Conservation (phyloP, 2,113 vertebrate species). For the Urocolius indicus region DNA sequence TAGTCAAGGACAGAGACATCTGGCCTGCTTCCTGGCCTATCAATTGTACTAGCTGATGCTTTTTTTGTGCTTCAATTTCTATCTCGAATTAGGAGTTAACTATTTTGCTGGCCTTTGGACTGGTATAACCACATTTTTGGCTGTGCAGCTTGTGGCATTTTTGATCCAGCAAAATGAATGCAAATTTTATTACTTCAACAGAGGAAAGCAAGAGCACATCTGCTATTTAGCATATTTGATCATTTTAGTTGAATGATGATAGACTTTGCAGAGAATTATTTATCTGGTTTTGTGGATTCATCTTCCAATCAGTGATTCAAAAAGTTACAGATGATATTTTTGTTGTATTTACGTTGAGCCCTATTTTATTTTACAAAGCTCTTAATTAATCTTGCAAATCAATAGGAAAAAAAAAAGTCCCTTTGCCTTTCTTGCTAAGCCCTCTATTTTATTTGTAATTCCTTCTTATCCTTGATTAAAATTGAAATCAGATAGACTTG, state of each 20-base stretch:
- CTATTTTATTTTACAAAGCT: background rate
- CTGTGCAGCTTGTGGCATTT: slow-evolving; percentile 1
- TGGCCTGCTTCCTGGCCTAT: background rate
- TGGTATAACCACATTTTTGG: background rate
- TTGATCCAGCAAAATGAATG: slow-evolving; percentile 40
- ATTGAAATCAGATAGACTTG: background rate
- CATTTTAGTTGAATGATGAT: slow-evolving; percentile 57
- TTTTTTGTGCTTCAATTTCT: background rate
- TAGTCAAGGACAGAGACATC: background rate
- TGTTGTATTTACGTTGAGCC: background rate
- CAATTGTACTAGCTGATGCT: background rate
- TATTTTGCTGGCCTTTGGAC: background rate
- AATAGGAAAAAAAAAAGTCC: background rate
- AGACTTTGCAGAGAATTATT: slow-evolving; percentile 31
- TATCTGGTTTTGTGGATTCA: slow-evolving; percentile 25
- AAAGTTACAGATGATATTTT: background rate
- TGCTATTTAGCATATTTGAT: slow-evolving; percentile 48
- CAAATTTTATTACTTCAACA: slow-evolving; percentile 40
- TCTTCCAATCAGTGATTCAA: slow-evolving; percentile 40
- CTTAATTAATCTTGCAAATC: slow-evolving; percentile 40
- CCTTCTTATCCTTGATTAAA: slow-evolving; percentile 27
- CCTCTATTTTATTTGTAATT: slow-evolving; percentile 17
- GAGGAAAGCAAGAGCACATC: slow-evolving; percentile 45
- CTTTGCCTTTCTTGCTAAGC: background rate
- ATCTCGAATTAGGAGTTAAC: background rate